These are phyloP conservation scores for Cybosia mesomella DNA, from an alignment of 2,888 invertebrate species.

Conservation along the genomic window DNA sequence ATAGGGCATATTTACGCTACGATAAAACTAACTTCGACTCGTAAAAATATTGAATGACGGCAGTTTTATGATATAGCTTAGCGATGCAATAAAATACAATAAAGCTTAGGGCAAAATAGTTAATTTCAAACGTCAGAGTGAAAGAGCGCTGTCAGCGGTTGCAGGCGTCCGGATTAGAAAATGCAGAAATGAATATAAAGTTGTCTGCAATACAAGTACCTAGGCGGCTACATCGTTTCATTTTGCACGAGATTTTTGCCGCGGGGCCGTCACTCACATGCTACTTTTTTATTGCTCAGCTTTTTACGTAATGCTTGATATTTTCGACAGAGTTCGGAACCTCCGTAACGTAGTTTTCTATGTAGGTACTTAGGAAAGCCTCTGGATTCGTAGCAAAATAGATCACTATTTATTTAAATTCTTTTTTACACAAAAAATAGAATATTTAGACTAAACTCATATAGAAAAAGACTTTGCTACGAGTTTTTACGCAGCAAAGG, in stretches of 20 bases:
- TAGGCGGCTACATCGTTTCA: slow-evolving; percentile 39
- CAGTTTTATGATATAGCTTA: slow-evolving; percentile 38
- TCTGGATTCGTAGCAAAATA: not conserved
- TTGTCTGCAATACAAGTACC: slow-evolving; percentile 31
- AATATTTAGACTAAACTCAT: too few relatives aligned
- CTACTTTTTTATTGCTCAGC: slow-evolving; percentile 44
- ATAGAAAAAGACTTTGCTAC: too few relatives aligned
- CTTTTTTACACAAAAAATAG: too few relatives aligned
- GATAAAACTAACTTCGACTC: slow-evolving; percentile 35
- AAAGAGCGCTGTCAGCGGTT: slow-evolving; percentile 51
- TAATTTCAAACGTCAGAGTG: slow-evolving; percentile 47
- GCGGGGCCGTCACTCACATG: slow-evolving; percentile 39
- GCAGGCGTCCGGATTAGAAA: slow-evolving; percentile 50
- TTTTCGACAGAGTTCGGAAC: slow-evolving; percentile 22
- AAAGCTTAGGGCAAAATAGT: slow-evolving; percentile 41
- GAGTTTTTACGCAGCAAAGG: too few relatives aligned
- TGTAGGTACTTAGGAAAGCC: not conserved
- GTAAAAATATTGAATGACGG: slow-evolving; percentile 47
- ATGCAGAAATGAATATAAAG: slow-evolving; percentile 42
- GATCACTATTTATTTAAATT: too few relatives aligned
- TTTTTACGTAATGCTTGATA: slow-evolving; percentile 42
- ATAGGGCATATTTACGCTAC: slow-evolving; percentile 13
- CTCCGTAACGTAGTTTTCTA: not conserved
- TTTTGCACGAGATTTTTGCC: slow-evolving; percentile 34
- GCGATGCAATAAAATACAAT: slow-evolving; percentile 38